Evolutionary conservation across 1,140 invertebrate species (phyloP).

Genomic region (Drosophila kurseongensis): DNA sequence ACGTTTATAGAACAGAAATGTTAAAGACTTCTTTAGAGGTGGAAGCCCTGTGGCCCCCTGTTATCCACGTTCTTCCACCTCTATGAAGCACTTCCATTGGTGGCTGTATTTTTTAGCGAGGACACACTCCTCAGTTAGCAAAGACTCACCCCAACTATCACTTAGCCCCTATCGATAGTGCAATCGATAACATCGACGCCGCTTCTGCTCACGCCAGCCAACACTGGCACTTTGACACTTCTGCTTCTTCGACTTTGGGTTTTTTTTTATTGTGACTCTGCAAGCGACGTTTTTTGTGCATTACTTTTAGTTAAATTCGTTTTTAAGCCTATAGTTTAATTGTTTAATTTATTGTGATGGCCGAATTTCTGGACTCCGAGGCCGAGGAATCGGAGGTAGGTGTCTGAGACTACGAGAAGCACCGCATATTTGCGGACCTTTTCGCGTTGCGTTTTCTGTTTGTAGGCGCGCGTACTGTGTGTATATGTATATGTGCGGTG

Average conservation of each 20-base stretch:
- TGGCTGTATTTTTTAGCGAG: no score
- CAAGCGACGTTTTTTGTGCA: conserved; percentile 60
- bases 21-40: no score
- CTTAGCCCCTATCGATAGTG: no score
- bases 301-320: conserved; percentile 74
- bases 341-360: conserved; percentile 86
- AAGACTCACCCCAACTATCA: no score
- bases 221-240: conserved; percentile 9
- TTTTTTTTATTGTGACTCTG: conserved; percentile 78
- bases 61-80: no score
- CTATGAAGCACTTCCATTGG: no score
- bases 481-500: conserved; percentile 22
- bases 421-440: not conserved
- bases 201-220: not conserved
- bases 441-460: conserved; percentile 43
- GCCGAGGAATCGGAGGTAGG: conserved; percentile 91
- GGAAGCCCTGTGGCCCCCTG: no score
- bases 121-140: no score
- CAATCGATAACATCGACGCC: not conserved
- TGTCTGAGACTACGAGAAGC: not conserved
- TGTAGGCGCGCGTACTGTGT: conserved; percentile 33
- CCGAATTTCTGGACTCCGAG: conserved; percentile 93
- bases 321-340: conserved; percentile 77
- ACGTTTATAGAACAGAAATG: no score
- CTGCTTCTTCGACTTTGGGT: conserved; percentile 22